Base-by-base conservation (phyloP, 2,888 invertebrate species). In the Rhogogaster chlorosoma region DNA sequence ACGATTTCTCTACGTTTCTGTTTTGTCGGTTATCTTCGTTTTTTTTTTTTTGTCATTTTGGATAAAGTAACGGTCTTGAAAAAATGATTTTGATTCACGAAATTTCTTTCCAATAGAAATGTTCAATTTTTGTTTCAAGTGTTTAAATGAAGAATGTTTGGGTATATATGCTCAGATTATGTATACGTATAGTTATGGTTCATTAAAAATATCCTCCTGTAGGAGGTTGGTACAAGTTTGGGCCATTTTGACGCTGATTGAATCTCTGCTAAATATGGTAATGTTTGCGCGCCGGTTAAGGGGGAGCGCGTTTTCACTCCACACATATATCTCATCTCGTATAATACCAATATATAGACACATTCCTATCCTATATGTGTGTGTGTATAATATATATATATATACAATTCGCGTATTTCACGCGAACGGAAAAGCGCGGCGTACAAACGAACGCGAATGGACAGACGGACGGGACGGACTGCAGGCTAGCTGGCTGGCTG, bases 191-290 rank as follows among this genome's bases (percentile, higher is more conserved):
- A 12, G 61, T 26, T 61, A 61, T 26, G 9, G 26, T 61, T 45
- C 26, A 75, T 32, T 38, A 45, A 45, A 61, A 61, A 61, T 61
- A 61, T 26, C 26, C 26, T 61, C 12, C 61, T 26, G 22, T 22
- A 61, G 26, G 26, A 26, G 61, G 61, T 22, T 6, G 57, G 57
- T 61, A 61, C 61, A 61, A 32, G 18, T 75, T 77, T 49, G 26
- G 26, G 32, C 77, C 49, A 77, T 53, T 77, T 77, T 77, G 32
- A 53, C 26, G 49, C 77, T 53, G 77, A 77, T 77, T 77, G 77
- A 53, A 77, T 77, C 77, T 77, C 45, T 53, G 77, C 49, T 77
- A 29, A 53, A 77, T 77, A 77, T 32, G 77, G 53, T 77, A 77
- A 77, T 77, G 53, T 77, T 53, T 42, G 73, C 42, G 73, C 38